These are phyloP conservation scores for Caenorhabditis auriculariae DNA, from an alignment of 2,888 invertebrate species.

Conservation along the genomic window DNA sequence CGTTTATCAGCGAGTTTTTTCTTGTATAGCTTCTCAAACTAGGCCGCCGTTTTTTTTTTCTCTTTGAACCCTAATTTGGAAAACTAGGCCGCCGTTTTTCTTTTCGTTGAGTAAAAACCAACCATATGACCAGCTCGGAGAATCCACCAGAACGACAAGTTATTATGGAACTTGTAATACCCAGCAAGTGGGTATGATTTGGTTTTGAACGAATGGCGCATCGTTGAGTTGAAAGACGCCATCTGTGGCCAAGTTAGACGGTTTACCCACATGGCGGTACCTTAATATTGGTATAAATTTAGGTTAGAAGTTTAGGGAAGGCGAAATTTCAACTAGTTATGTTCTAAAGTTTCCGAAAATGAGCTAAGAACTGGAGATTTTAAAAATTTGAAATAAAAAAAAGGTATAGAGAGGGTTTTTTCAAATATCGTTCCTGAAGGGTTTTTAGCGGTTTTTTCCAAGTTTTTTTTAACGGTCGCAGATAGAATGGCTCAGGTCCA, in stretches of 20 bases:
- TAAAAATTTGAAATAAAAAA: no score
- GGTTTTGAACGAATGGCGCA: slow-evolving; percentile 32
- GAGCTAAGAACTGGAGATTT: no score
- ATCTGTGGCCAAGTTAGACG: slow-evolving; percentile 73
- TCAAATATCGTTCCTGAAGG: neutral
- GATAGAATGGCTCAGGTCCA: no score
- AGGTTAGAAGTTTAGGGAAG: neutral
- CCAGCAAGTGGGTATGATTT: slow-evolving; percentile 41
- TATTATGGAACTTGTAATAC: slow-evolving; percentile 67
- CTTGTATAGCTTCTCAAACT: no score
- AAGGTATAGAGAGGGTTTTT: no score
- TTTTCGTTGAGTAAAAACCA: neutral
- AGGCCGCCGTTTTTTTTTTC: no score
- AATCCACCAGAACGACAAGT: slow-evolving; percentile 78
- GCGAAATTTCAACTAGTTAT: no score
- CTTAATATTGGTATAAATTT: slow-evolving; percentile 55
- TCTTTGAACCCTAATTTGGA: no score
- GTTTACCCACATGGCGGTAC: slow-evolving; percentile 78
- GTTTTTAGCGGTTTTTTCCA: no score
- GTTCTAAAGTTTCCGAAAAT: no score
- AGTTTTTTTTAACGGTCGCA: neutral
- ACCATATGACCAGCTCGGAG: slow-evolving; percentile 78
- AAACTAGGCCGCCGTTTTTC: no score
- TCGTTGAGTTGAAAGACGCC: slow-evolving; percentile 68
- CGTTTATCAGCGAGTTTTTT: no score